Evolutionary conservation across 2,113 vertebrate genomes (phyloP).

Genomic region (Thermophis baileyi): DNA sequence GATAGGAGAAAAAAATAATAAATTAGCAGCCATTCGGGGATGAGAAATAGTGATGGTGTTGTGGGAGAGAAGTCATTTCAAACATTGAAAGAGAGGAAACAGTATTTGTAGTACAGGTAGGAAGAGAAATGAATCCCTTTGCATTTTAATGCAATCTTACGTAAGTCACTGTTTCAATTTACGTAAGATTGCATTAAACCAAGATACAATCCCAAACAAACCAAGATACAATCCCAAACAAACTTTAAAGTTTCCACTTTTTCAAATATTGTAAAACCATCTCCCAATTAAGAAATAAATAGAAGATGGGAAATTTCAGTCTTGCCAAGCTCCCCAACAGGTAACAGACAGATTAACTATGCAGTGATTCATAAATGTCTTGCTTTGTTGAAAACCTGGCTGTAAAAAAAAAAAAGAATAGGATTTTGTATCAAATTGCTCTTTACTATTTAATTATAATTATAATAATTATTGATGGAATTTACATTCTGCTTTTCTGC

Average conservation of each 20-base stretch:
- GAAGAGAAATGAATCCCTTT: background rate
- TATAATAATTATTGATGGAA: background rate
- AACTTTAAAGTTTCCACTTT: background rate
- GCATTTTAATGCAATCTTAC: background rate
- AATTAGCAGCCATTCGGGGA: background rate
- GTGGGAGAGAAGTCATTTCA: background rate
- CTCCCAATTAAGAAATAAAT: background rate
- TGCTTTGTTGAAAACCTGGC: background rate
- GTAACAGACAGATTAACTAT: background rate
- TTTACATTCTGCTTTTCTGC: background rate
- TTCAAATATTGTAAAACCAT: background rate
- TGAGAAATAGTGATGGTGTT: background rate
- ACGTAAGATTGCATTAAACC: too few relatives aligned
- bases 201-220: background rate
- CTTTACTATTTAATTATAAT: background rate
- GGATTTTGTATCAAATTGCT: background rate
- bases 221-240: background rate
- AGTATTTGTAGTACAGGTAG: background rate
- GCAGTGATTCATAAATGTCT: background rate
- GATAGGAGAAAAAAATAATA: background rate
- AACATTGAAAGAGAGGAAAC: background rate
- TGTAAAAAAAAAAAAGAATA: background rate
- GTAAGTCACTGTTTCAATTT: background rate
- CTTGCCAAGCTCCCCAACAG: background rate
- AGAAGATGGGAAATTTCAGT: background rate